A percentile compares a stretch with the other conserved stretches of the same genome.
Conservation (phyloP, 2,888 invertebrate species). For the Athrips mouffetella region DNA sequence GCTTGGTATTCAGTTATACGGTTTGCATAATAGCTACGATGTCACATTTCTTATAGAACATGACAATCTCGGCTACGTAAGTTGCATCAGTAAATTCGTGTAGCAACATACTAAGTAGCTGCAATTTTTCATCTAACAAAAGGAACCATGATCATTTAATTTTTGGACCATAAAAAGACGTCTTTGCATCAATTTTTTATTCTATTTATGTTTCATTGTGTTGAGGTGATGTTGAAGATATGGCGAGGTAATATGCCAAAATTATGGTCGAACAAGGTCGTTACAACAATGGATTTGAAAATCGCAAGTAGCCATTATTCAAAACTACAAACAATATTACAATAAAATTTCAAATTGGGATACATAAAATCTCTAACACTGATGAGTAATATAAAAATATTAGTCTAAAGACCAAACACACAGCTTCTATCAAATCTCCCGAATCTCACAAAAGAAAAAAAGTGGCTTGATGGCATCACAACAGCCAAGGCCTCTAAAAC, state of each 20-base stretch:
- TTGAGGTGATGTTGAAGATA: background rate
- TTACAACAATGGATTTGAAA: background rate
- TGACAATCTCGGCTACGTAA: background rate
- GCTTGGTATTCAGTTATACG: conserved; percentile 1
- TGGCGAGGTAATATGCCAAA: too few species aligned
- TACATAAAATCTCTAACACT: too few species aligned
- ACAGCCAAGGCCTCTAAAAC: conserved; percentile 30
- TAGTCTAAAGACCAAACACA: too few species aligned
- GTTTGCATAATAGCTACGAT: conserved; percentile 5
- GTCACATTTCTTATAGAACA: background rate
- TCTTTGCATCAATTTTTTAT: too few species aligned
- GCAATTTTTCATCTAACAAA: background rate
- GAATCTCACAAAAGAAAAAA: background rate
- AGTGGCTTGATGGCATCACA: conserved; percentile 11
- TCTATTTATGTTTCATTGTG: background rate
- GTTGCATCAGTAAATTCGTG: background rate
- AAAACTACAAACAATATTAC: too few species aligned
- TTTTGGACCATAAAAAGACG: background rate
- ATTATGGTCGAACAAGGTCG: conserved; percentile 1
- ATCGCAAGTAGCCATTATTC: background rate
- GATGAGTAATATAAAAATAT: too few species aligned
- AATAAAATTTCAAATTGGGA: too few species aligned
- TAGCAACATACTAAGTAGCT: too few species aligned
- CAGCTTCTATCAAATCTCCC: background rate
- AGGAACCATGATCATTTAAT: background rate